Base-by-base conservation (phyloP, 2,113 vertebrate species). In the Noturus placidus region DNA sequence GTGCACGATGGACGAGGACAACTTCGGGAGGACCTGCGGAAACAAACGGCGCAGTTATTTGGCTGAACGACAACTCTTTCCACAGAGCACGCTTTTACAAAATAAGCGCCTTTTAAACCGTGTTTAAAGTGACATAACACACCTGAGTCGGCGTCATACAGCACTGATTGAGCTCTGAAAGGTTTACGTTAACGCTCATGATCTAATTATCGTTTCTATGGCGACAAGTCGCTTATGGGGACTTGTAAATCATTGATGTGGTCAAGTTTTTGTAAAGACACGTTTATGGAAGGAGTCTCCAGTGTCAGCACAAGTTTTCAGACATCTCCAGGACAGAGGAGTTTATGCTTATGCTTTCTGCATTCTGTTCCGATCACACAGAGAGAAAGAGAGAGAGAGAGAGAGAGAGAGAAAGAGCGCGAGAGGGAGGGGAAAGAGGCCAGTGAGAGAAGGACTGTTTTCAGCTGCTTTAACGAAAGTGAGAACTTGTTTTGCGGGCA, bases 1-100 rank as follows among this genome's bases (percentile, higher is more conserved):
- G 0, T 99, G 98, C 92, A 97, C 95, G 67, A 99, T 97, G 93
- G 98, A 99, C 89, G 98, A 98, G 0, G 98, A 99, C 92, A 99
- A 92, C 94, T 99, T 99, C 27, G 98, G 97, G 94, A 99, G 98
- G 93, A 99, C 97, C 98, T 99, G 95, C 0, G 17, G 80, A 20
- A 46, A 57, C 14, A 56, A 46, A 20, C 3, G 69, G 38, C 13
- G n/a, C 15, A 42, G 38, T 17, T 9, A 63, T n/a, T 20, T 14
- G 25, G 20, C 13, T 35, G 30, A 82, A 27, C 7, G 2, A 14
- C n/a, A 42, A 35, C 67, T 72, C 0, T 42, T 13, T 42, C 19
- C 19, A 67, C 11, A 1, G 63, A 46, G 35, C 19, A 25, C 4
- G 1, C 9, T 1, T 74, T 20, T 27, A 78, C 4, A 8, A 78